Evolutionary conservation across 2,113 vertebrate species (phyloP).

Genomic region (Eulemur macaco): DNA sequence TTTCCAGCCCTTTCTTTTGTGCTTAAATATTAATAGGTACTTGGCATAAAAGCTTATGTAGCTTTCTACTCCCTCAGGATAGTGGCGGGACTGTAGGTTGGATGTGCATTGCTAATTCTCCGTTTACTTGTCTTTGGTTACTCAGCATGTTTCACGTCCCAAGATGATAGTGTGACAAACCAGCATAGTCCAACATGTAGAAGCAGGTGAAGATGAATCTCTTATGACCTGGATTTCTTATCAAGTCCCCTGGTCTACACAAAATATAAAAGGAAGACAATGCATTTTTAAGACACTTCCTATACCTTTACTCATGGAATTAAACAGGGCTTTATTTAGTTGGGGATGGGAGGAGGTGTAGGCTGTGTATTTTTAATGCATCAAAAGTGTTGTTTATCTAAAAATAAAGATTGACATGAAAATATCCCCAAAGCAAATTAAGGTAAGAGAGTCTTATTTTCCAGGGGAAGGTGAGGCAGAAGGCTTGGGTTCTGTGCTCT

Average conservation of each 20-base stretch:
- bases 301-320: neutral
- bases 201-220: neutral
- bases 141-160: neutral
- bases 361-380: neutral
- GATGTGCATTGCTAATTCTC: neutral
- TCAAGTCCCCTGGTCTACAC: neutral
- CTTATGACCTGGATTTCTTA: neutral
- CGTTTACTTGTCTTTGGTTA: neutral
- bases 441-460: neutral
- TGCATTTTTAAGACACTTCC: neutral
- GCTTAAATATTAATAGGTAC: slow-evolving; percentile 21
- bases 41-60: neutral
- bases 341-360: neutral
- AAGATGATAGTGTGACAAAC: neutral
- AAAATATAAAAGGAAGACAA: neutral
- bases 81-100: neutral
- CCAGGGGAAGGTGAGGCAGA: neutral
- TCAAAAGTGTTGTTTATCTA: neutral
- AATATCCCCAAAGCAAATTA: neutral
- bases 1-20: slow-evolving; percentile 12
- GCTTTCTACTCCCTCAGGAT: neutral
- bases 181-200: neutral
- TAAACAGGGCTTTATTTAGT: neutral
- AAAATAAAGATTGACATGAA: neutral
- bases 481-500: neutral